Percentiles rank a stretch among this genome's conserved stretches.
These are phyloP conservation scores for Lophura nycthemera DNA, from an alignment of 2,113 vertebrate species.

Conservation along the genomic window DNA sequence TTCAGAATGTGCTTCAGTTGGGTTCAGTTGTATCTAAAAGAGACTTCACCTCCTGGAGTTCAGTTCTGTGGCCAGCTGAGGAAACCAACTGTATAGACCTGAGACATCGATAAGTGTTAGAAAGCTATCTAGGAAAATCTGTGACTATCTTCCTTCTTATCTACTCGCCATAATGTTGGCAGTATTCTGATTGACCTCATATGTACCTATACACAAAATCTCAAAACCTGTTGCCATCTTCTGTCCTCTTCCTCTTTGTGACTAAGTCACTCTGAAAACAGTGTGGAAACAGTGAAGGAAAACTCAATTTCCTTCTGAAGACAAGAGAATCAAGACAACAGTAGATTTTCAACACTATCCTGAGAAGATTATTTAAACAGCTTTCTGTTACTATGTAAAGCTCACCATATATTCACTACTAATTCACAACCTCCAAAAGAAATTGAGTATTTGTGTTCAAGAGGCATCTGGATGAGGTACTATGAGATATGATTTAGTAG, in stretches of 20 bases:
- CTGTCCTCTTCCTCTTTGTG: neutral
- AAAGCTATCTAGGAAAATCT: neutral
- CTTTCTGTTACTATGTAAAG: neutral
- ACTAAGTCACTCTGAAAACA: neutral
- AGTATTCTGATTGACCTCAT: neutral
- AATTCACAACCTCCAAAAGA: neutral
- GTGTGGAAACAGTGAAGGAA: neutral
- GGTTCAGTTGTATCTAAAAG: conserved; percentile 47
- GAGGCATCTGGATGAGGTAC: no score
- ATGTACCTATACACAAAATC: neutral
- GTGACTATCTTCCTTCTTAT: neutral
- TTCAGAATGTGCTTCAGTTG: conserved; percentile 39
- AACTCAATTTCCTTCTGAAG: neutral
- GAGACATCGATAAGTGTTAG: neutral
- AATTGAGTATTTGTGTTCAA: neutral
- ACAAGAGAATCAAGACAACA: neutral
- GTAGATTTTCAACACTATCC: neutral
- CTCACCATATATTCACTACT: neutral
- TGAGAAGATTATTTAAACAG: neutral
- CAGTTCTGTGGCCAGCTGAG: neutral
- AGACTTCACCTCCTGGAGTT: neutral
- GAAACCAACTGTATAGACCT: neutral
- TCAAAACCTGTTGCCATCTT: neutral
- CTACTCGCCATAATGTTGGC: neutral
- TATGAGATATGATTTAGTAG: no score